These are phyloP conservation scores for Synodontis membranacea DNA, from an alignment of 2,113 vertebrate species.

Conservation along the genomic window DNA sequence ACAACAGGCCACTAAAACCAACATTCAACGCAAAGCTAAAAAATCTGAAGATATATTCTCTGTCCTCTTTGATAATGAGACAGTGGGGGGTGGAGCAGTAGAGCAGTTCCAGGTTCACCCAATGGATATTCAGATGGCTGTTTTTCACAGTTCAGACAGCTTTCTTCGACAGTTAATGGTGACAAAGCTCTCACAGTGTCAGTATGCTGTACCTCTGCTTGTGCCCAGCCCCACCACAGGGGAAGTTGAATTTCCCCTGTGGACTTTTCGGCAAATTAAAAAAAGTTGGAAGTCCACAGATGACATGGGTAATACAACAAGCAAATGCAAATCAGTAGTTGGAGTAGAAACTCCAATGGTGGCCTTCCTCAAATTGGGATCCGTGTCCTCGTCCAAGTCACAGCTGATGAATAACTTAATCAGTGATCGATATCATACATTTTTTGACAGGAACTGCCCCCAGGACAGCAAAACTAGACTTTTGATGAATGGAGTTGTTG, in stretches of 20 bases:
- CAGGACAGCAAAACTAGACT: conserved; percentile 64
- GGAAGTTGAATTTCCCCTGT: conserved; percentile 69
- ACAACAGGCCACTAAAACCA: rapidly evolving
- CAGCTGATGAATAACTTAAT: conserved; percentile 74
- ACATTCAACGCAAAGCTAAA: neutral
- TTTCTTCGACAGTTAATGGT: conserved; percentile 71
- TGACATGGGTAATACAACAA: neutral
- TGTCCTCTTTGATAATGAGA: neutral
- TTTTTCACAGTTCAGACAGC: conserved; percentile 72
- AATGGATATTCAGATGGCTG: conserved; percentile 77
- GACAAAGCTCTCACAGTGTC: conserved; percentile 75
- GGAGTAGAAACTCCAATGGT: conserved; percentile 66
- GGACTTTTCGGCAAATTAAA: conserved; percentile 69
- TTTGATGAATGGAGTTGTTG: conserved; percentile 72
- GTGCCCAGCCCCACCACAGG: conserved; percentile 63
- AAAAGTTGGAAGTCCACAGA: conserved; percentile 68
- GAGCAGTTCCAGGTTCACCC: conserved; percentile 68
- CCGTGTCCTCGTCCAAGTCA: conserved; percentile 75
- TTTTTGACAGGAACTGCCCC: conserved; percentile 72
- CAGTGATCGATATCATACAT: conserved; percentile 67
- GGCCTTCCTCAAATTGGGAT: conserved; percentile 73
- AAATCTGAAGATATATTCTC: conserved; percentile 45
- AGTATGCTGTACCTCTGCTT: conserved; percentile 74
- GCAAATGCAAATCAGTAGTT: conserved; percentile 62
- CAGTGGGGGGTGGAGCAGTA: neutral